Evolutionary conservation across 1,140 invertebrate genomes (phyloP), one percentile per base, ranked within the genome.

Genomic region (Scaptomyza montana): DNA sequence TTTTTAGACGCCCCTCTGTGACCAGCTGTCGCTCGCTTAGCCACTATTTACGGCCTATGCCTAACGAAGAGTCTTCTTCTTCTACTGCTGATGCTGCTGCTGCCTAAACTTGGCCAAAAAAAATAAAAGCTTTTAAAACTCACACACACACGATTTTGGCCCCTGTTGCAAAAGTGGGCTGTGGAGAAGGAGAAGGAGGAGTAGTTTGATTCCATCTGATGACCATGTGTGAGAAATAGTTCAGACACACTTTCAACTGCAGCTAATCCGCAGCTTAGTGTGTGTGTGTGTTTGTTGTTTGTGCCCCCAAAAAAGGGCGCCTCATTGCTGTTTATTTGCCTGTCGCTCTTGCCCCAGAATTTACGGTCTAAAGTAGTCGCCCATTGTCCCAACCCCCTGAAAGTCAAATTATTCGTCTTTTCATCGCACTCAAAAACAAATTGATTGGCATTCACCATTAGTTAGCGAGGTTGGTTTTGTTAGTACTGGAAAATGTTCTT

Each of bases 171-270:
- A 43, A 43, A 43, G 39, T 12, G 5, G 39, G 12, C 3, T 43
- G 10, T 12, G 39, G 39, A 8, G 10, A 4, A 41, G 39, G 9
- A n/a, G 39, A n/a, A 4, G 39, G 39, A 43, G 12, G 39, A 5
- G n/a, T 2, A n/a, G 12, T 12, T 43, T 33, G 7, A 10, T 28
- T 12, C 21, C 33, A 8, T 16, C 46, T 59, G 63, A 68, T 74
- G 56, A 41, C 51, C 57, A 74, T 74, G 72, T 74, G 66, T 74
- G 72, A 74, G 56, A 56, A 74, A 69, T 62, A 46, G 36, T 56
- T 51, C 64, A 43, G n/a, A 39, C 36, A 39, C 36, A 43, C 49
- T 54, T 68, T 69, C 51, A n/a, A 69, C 59, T 63, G 65, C 65
- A 53, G 25, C 59, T 74, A 70, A 74, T 70, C 71, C 64, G 25